Evolutionary conservation across 2,113 vertebrate species (phyloP).

Genomic region (Murina feae): DNA sequence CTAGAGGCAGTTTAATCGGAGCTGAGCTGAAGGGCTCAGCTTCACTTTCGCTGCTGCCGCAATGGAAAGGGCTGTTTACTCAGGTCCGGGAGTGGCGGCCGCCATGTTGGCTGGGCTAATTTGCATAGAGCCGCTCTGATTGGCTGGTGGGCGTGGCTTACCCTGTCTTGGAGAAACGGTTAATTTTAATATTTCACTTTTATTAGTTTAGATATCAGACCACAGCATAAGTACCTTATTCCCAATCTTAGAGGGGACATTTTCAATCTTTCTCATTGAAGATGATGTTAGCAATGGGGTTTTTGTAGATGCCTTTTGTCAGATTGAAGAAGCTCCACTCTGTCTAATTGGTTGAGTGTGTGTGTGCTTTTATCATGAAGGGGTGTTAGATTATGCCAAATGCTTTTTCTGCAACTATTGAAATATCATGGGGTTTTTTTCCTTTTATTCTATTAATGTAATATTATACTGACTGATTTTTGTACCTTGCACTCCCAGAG

Average conservation of each 20-base stretch:
- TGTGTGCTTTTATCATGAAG: not conserved
- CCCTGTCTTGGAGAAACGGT: too few relatives aligned
- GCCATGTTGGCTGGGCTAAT: too few relatives aligned
- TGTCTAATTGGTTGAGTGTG: not conserved
- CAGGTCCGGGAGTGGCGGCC: too few relatives aligned
- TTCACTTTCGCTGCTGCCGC: too few relatives aligned
- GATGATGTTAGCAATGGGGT: not conserved
- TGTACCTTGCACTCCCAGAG: not conserved
- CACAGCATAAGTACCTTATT: not conserved
- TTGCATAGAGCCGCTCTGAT: too few relatives aligned
- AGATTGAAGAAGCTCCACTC: not conserved
- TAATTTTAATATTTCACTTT: too few relatives aligned
- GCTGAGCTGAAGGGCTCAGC: too few relatives aligned
- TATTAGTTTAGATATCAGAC: too few relatives aligned
- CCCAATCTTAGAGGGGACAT: not conserved
- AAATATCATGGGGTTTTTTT: not conserved
- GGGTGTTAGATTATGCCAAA: not conserved
- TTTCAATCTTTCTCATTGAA: not conserved
- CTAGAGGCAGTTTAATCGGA: too few relatives aligned
- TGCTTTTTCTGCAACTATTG: not conserved
- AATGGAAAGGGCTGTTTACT: too few relatives aligned
- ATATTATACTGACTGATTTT: not conserved
- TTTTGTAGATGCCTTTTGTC: not conserved
- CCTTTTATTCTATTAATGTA: not conserved
- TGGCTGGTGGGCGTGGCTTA: too few relatives aligned